A percentile compares a stretch with the other conserved stretches of the same genome.
phyloP scores from a whole-genome alignment of 2,797 vertebrate genomes.

The Orestias chungarensis region DNA sequence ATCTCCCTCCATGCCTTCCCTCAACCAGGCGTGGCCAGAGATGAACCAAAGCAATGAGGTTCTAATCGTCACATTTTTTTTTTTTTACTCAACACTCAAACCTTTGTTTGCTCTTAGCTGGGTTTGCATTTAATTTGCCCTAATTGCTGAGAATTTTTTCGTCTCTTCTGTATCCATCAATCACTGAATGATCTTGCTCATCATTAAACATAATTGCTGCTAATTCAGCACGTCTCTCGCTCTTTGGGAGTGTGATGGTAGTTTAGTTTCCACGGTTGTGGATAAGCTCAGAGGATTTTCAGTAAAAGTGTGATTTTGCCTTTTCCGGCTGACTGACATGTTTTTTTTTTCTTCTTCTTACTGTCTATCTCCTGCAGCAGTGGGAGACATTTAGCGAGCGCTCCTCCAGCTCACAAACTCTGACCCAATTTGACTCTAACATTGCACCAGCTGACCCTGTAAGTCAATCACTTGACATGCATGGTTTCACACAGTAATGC shows the following conservation, averaged over 20 bases:
- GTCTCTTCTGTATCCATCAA: slow-evolving; percentile 23
- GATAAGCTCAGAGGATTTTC: slow-evolving; percentile 60
- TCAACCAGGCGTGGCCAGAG: slow-evolving; percentile 99
- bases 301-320: slow-evolving; percentile 74
- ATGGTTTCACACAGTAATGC: slow-evolving; percentile 94
- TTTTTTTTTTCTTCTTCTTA: slow-evolving; percentile 66
- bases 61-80: slow-evolving; percentile 33
- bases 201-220: slow-evolving; percentile 53
- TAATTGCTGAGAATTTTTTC: slow-evolving; percentile 18
- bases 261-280: slow-evolving; percentile 22
- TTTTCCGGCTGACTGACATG: slow-evolving; percentile 74
- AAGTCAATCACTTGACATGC: slow-evolving; percentile 99
- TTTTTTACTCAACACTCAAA: slow-evolving; percentile 13
- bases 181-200: slow-evolving; percentile 45
- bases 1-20: slow-evolving; percentile 97
- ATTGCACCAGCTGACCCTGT: slow-evolving; percentile 99
- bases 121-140: slow-evolving; percentile 43
- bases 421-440: slow-evolving; percentile 99
- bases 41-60: slow-evolving; percentile 99
- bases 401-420: slow-evolving; percentile 99
- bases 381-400: slow-evolving; percentile 99
- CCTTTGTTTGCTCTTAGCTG: slow-evolving; percentile 39
- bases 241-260: slow-evolving; percentile 30
- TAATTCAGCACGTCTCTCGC: slow-evolving; percentile 50
- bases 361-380: slow-evolving; percentile 91